These are phyloP conservation scores for Hypsopygia costalis DNA, from an alignment of 2,888 invertebrate species.

Conservation along the genomic window DNA sequence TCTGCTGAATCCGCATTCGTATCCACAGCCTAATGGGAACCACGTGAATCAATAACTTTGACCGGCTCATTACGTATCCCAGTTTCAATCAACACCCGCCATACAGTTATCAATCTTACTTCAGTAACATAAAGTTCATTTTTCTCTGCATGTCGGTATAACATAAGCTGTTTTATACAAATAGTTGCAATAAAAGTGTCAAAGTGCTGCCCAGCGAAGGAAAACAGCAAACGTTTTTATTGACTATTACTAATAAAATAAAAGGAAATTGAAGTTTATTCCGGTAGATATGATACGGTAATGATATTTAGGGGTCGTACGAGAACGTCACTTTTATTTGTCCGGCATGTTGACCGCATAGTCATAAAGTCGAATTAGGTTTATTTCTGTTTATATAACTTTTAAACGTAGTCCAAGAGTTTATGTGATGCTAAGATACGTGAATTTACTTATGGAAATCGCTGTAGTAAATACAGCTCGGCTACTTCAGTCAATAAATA, in stretches of 20 bases:
- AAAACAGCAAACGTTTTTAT: conserved; percentile 59
- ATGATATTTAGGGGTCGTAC: conserved; percentile 1
- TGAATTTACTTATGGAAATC: no score
- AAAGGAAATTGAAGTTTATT: conserved; percentile 32
- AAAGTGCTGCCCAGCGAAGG: conserved; percentile 52
- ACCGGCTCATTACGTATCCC: conserved; percentile 71
- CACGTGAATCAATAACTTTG: conserved; percentile 76
- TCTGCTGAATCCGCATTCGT: conserved; percentile 39
- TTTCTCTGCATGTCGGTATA: conserved; percentile 17
- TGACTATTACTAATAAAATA: conserved; percentile 57
- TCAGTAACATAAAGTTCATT: conserved; percentile 17
- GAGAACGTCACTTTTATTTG: not conserved
- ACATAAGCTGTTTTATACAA: conserved; percentile 47
- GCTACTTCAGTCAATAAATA: no score
- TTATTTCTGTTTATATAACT: not conserved
- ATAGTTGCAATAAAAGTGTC: conserved; percentile 56
- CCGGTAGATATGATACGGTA: conserved; percentile 14
- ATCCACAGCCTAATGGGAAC: conserved; percentile 46
- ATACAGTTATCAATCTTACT: conserved; percentile 28
- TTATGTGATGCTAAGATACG: no score
- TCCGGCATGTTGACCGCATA: not conserved
- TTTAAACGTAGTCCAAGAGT: not conserved
- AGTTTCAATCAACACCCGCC: conserved; percentile 55
- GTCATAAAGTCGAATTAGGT: not conserved
- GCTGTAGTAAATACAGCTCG: no score